Percentiles rank a stretch among this genome's conserved stretches.
These are phyloP conservation scores for Kryptolebias marmoratus DNA, from an alignment of 2,113 vertebrate genomes.

Conservation along the genomic window DNA sequence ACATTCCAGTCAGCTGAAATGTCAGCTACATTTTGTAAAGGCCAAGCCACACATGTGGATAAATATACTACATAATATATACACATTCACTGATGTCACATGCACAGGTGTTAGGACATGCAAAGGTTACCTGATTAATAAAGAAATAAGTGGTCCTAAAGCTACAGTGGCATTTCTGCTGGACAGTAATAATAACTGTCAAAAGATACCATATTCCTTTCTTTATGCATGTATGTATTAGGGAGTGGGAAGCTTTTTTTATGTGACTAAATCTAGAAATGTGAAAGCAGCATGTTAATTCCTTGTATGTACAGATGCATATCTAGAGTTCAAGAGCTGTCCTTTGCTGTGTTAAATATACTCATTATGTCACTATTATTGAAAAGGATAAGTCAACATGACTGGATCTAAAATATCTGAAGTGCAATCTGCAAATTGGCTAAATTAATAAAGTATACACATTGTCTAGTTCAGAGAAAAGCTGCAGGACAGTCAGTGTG, in stretches of 20 bases:
- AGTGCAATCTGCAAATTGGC: background rate
- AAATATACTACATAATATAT: constrained; percentile 20
- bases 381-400: background rate
- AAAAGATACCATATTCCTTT: no score
- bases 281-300: background rate
- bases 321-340: background rate
- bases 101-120: no score
- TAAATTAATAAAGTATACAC: background rate
- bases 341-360: no score
- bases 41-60: constrained; percentile 60
- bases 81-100: no score
- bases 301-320: constrained; percentile 5
- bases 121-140: no score
- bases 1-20: constrained; percentile 32
- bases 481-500: background rate
- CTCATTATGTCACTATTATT: no score
- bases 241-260: no score
- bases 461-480: background rate
- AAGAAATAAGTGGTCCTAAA: no score
- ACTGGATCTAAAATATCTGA: background rate
- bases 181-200: no score
- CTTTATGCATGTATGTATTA: no score
- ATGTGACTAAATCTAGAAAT: background rate
- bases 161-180: no score
- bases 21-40: constrained; percentile 32